Conservation (phyloP, 2,797 vertebrate genomes). For the Hemibagrus guttatus region DNA sequence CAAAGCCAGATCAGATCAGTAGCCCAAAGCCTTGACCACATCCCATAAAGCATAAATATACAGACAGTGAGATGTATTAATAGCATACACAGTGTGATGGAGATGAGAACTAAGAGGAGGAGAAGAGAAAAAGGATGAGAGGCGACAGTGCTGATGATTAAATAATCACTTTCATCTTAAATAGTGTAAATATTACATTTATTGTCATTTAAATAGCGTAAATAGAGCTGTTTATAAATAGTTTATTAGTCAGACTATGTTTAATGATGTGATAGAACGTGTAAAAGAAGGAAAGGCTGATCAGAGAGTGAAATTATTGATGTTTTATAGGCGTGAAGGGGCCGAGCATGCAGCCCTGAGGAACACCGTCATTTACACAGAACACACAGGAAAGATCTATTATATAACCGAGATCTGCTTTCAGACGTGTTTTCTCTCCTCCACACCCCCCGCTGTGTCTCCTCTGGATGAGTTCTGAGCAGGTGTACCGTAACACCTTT, state of each 20-base stretch:
- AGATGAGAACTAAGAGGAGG: neutral
- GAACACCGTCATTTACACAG: neutral
- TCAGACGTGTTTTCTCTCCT: neutral
- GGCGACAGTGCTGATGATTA: neutral
- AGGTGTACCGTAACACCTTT: constrained; percentile 8
- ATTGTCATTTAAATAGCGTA: neutral
- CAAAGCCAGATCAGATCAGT: too few relatives aligned
- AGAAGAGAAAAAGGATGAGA: neutral
- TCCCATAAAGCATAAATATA: too few relatives aligned
- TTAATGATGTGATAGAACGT: neutral
- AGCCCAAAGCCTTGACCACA: too few relatives aligned
- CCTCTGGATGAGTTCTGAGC: constrained; percentile 1
- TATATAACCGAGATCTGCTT: neutral
- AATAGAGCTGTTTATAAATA: neutral
- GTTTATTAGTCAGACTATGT: neutral
- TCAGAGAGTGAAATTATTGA: neutral
- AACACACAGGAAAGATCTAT: neutral
- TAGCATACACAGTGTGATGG: neutral
- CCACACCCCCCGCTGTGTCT: neutral
- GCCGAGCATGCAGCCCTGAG: neutral
- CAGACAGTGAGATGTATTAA: neutral
- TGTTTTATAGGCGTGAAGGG: neutral
- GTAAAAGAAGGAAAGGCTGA: neutral
- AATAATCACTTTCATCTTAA: neutral
- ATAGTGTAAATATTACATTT: neutral